Conservation (phyloP, 53 echinoderm and acorn worm genomes). For the Stichopus horrens region DNA sequence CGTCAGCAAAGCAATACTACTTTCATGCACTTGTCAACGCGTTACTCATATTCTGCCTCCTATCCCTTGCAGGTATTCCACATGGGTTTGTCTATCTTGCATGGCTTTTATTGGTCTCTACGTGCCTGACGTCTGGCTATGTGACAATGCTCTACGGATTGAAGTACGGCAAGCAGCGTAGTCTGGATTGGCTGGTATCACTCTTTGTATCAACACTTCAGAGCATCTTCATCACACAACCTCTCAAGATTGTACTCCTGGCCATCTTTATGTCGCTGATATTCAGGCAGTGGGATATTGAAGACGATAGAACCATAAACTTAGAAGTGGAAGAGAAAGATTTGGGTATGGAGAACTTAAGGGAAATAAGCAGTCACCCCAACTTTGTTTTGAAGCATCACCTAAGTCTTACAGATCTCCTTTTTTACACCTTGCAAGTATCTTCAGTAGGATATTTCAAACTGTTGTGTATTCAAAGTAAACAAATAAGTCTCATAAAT, state of each 20-base stretch:
- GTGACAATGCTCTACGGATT: constrained; percentile 92
- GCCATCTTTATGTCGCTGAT: constrained; percentile 81
- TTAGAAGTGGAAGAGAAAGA: constrained; percentile 51
- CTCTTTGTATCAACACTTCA: constrained; percentile 72
- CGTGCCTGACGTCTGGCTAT: constrained; percentile 73
- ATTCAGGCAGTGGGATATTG: constrained; percentile 71
- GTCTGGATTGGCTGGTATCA: constrained; percentile 87
- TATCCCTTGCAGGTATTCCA: constrained; percentile 55
- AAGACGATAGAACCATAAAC: constrained; percentile 72
- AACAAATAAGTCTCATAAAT: too few relatives aligned
- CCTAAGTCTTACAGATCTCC: too few relatives aligned
- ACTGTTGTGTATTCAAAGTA: too few relatives aligned
- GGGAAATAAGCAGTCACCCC: too few relatives aligned
- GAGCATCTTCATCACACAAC: constrained; percentile 87
- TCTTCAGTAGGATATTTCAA: too few relatives aligned
- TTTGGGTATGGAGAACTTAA: not conserved
- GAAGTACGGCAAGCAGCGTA: constrained; percentile 85
- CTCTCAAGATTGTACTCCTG: constrained; percentile 76
- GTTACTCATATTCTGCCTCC: not conserved
- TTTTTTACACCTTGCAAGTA: too few relatives aligned
- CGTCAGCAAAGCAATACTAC: too few relatives aligned
- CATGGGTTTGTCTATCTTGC: constrained; percentile 72
- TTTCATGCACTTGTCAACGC: too few relatives aligned
- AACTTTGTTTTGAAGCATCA: too few relatives aligned
- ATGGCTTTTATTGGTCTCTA: constrained; percentile 73